Conservation (phyloP, 2,888 invertebrate genomes). For the Lapara coniferarum region DNA sequence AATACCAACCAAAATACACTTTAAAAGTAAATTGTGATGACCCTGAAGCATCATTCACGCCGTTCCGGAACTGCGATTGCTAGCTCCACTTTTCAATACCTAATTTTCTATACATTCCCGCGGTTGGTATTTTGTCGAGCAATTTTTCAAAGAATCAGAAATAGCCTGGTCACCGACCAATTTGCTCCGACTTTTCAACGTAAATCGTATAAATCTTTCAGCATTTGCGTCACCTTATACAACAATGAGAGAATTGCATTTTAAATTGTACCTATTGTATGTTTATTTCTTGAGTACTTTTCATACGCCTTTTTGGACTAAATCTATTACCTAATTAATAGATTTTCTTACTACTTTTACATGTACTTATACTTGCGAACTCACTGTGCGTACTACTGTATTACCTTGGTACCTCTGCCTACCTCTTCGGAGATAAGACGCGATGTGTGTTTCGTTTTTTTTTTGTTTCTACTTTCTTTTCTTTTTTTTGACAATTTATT, state of each 20-base stretch:
- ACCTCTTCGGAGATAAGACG: too few relatives aligned
- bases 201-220: background rate
- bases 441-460: too few relatives aligned
- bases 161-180: slow-evolving; percentile 1
- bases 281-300: too few relatives aligned
- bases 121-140: background rate
- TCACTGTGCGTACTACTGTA: too few relatives aligned
- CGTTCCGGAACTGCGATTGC: slow-evolving; percentile 48
- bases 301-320: too few relatives aligned
- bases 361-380: too few relatives aligned
- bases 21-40: slow-evolving; percentile 24
- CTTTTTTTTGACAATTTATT: too few relatives aligned
- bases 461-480: too few relatives aligned
- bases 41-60: slow-evolving; percentile 38
- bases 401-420: too few relatives aligned
- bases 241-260: background rate
- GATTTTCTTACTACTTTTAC: too few relatives aligned
- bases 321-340: too few relatives aligned
- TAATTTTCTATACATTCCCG: slow-evolving; percentile 48
- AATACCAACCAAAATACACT: background rate
- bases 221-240: too few relatives aligned
- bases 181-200: background rate
- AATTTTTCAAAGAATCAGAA: slow-evolving; percentile 5
- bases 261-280: background rate
- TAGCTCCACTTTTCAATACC: slow-evolving; percentile 43